A percentile compares a stretch with the other conserved stretches of the same genome.
Evolutionary conservation across 2,888 invertebrate genomes (phyloP).

Genomic region (Synergus laeviventris): DNA sequence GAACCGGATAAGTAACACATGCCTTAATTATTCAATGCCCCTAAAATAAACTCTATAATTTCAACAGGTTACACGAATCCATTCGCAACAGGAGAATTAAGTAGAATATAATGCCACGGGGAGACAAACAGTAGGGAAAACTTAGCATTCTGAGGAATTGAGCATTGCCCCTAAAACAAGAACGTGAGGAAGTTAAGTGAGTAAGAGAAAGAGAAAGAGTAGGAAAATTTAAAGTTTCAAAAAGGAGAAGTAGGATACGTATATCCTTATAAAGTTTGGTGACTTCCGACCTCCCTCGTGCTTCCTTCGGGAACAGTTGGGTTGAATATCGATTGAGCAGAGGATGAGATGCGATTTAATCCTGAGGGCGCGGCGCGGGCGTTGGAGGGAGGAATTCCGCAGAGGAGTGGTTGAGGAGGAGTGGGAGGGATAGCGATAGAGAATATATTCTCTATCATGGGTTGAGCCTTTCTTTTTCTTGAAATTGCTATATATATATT

Average conservation of each 20-base stretch:
- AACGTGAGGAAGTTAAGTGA: conserved; percentile 36
- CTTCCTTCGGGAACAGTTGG: conserved; percentile 61
- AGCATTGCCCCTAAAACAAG: neutral
- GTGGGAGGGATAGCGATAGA: neutral
- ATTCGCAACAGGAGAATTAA: too few species aligned
- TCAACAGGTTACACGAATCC: too few species aligned
- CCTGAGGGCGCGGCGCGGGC: conserved; percentile 47
- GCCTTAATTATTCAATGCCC: too few species aligned
- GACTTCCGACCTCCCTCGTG: neutral
- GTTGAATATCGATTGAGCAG: conserved; percentile 63
- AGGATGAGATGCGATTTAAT: conserved; percentile 62
- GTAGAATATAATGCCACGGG: too few species aligned
- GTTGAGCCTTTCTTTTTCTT: too few species aligned
- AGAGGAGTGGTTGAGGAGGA: conserved; percentile 38
- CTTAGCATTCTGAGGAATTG: neutral
- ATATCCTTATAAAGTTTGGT: conserved; percentile 38
- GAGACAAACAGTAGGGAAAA: neutral
- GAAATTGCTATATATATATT: too few species aligned
- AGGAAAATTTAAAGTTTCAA: conserved; percentile 44
- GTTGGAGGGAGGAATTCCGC: conserved; percentile 16
- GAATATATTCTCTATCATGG: too few species aligned
- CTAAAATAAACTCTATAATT: too few species aligned
- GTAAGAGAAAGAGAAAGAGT: conserved; percentile 38
- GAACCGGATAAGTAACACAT: too few species aligned
- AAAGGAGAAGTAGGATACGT: conserved; percentile 39